Conservation (phyloP, 2,888 invertebrate species). For the Mythimna ferrago region DNA sequence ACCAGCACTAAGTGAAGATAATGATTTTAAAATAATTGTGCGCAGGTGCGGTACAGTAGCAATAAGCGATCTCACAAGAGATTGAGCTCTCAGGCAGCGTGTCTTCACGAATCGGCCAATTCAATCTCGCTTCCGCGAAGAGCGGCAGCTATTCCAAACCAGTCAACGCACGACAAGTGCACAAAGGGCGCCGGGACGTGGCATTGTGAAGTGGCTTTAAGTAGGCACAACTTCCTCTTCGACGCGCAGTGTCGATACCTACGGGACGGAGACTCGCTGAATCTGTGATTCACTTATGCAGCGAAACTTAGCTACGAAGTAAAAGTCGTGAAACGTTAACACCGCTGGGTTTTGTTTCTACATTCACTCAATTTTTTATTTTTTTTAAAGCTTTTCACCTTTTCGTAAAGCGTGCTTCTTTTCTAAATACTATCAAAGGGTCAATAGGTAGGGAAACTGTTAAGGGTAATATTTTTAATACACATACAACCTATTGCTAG, state of each 20-base stretch:
- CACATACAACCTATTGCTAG: not conserved
- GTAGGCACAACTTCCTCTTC: slow-evolving; percentile 73
- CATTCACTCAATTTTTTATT: slow-evolving; percentile 31
- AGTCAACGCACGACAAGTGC: slow-evolving; percentile 84
- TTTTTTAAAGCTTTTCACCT: not conserved
- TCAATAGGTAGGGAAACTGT: not conserved
- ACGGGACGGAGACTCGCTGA: slow-evolving; percentile 70
- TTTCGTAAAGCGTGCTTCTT: not conserved
- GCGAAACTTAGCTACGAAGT: slow-evolving; percentile 70
- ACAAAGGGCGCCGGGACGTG: slow-evolving; percentile 80
- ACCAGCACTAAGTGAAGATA: slow-evolving; percentile 57
- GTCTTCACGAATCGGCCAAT: slow-evolving; percentile 79
- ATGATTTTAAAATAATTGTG: slow-evolving; percentile 66
- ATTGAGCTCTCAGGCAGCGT: slow-evolving; percentile 79
- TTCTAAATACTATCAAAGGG: not conserved
- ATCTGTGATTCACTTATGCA: slow-evolving; percentile 80
- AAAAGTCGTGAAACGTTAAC: slow-evolving; percentile 72
- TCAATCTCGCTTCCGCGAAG: slow-evolving; percentile 83
- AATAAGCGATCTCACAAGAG: slow-evolving; percentile 83
- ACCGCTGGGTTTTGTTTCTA: slow-evolving; percentile 59
- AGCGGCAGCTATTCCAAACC: slow-evolving; percentile 77
- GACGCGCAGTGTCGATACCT: slow-evolving; percentile 68
- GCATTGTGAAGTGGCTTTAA: slow-evolving; percentile 79
- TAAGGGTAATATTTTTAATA: not conserved
- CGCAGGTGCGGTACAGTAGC: slow-evolving; percentile 69